Evolutionary conservation across 2,888 invertebrate species (phyloP).

Genomic region (Conops quadrifasciatus): DNA sequence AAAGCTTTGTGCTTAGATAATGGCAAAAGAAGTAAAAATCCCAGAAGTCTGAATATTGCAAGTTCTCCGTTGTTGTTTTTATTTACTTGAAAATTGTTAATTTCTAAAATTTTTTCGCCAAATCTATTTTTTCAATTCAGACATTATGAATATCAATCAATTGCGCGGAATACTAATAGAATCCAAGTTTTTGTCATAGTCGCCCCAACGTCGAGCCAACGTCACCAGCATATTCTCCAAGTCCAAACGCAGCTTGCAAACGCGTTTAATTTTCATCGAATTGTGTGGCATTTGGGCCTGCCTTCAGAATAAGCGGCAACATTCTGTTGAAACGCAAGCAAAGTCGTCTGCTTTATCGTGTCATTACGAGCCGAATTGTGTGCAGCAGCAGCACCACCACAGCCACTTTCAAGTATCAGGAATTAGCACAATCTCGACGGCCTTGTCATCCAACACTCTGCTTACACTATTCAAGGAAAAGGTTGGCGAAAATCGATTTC

Average conservation of each 20-base stretch:
- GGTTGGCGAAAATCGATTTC: slow-evolving; percentile 39
- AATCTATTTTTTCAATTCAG: no score
- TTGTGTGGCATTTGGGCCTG: slow-evolving; percentile 3
- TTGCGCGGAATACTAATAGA: neutral
- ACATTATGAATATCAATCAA: neutral
- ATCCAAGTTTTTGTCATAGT: neutral
- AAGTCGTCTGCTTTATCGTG: neutral
- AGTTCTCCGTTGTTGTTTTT: no score
- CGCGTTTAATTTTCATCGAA: no score
- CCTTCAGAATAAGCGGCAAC: slow-evolving; percentile 6
- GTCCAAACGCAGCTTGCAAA: no score
- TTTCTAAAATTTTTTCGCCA: no score
- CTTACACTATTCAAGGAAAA: slow-evolving; percentile 36
- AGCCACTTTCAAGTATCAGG: slow-evolving; percentile 13
- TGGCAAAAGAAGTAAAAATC: neutral
- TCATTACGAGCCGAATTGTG: slow-evolving; percentile 1
- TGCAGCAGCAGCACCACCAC: neutral
- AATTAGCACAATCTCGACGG: slow-evolving; percentile 31
- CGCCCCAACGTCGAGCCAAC: neutral
- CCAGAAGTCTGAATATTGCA: no score
- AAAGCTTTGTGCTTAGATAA: neutral
- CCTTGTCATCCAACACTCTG: slow-evolving; percentile 37
- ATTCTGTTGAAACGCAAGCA: neutral
- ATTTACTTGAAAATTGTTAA: no score
- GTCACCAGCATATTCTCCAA: no score